These are phyloP conservation scores for Tetranychus cinnabarinus DNA, from an alignment of 1,140 invertebrate species.

Conservation along the genomic window DNA sequence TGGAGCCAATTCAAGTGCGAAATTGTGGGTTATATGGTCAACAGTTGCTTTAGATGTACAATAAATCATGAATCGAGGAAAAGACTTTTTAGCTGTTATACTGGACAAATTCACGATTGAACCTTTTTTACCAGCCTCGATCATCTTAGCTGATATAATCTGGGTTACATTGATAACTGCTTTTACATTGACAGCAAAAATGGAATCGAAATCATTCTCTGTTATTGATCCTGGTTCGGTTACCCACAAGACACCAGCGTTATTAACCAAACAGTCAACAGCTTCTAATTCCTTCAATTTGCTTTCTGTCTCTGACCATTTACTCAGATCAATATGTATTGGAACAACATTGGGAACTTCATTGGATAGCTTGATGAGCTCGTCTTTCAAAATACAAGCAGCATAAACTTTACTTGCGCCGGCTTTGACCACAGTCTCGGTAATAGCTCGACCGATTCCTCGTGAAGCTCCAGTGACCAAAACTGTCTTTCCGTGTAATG, in stretches of 20 bases:
- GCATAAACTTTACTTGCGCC: slow-evolving; percentile 43
- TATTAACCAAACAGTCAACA: slow-evolving; percentile 53
- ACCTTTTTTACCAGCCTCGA: slow-evolving; percentile 35
- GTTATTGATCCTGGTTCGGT: slow-evolving; percentile 37
- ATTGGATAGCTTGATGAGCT: slow-evolving; percentile 8
- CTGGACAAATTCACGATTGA: slow-evolving; percentile 75
- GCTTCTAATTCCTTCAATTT: slow-evolving; percentile 8
- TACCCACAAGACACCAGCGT: slow-evolving; percentile 39
- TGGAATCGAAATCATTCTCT: slow-evolving; percentile 37
- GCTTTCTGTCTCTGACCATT: slow-evolving; percentile 42
- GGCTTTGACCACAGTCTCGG: slow-evolving; percentile 31
- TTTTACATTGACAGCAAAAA: slow-evolving; percentile 44
- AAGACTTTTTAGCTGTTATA: slow-evolving; percentile 35
- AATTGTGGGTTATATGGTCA: slow-evolving; percentile 34
- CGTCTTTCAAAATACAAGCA: slow-evolving; percentile 31
- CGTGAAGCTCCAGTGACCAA: slow-evolving; percentile 55
- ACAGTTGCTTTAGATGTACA: slow-evolving; percentile 35
- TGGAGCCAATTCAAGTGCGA: slow-evolving; percentile 63
- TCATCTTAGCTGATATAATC: slow-evolving; percentile 40
- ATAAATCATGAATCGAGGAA: slow-evolving; percentile 49
- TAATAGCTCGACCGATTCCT: slow-evolving; percentile 32
- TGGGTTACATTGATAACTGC: slow-evolving; percentile 58
- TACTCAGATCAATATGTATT: slow-evolving; percentile 36
- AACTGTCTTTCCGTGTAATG: slow-evolving; percentile 23
- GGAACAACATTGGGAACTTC: slow-evolving; percentile 33